phyloP scores from a whole-genome alignment of 2,113 vertebrate genomes.

The Platycercus adscitus region DNA sequence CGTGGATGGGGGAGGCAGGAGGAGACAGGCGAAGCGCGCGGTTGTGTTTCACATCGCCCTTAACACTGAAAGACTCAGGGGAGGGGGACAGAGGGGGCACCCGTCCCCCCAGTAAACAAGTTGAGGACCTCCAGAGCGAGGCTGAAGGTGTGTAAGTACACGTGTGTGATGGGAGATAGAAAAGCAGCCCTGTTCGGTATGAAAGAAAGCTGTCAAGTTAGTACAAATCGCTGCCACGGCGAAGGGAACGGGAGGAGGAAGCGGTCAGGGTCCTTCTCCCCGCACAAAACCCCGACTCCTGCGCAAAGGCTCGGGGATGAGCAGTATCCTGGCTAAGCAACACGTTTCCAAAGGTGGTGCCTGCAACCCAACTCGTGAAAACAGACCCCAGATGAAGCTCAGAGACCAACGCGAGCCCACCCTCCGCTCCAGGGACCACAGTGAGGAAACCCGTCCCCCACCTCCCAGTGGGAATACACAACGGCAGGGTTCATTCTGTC shows the following conservation, averaged over 20 bases:
- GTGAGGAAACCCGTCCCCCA: neutral
- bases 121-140: constrained; percentile 14
- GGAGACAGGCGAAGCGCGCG: neutral
- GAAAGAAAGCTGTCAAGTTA: constrained; percentile 60
- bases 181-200: constrained; percentile 68
- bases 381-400: constrained; percentile 4
- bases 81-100: neutral
- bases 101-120: constrained; percentile 58
- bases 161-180: constrained; percentile 68
- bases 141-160: constrained; percentile 49
- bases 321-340: constrained; percentile 26
- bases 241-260: constrained; percentile 57
- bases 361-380: constrained; percentile 8
- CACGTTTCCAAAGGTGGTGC: constrained; percentile 5
- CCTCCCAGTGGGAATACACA: neutral
- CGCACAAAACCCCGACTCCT: neutral
- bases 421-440: neutral
- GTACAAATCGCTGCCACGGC: constrained; percentile 49
- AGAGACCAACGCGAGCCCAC: neutral
- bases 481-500: neutral
- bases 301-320: constrained; percentile 38
- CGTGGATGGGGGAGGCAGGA: neutral
- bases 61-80: constrained; percentile 57
- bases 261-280: constrained; percentile 8
- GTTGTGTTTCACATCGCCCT: constrained; percentile 27